Evolutionary conservation across 1,140 invertebrate genomes (phyloP).

Genomic region (Halictus rubicundus): DNA sequence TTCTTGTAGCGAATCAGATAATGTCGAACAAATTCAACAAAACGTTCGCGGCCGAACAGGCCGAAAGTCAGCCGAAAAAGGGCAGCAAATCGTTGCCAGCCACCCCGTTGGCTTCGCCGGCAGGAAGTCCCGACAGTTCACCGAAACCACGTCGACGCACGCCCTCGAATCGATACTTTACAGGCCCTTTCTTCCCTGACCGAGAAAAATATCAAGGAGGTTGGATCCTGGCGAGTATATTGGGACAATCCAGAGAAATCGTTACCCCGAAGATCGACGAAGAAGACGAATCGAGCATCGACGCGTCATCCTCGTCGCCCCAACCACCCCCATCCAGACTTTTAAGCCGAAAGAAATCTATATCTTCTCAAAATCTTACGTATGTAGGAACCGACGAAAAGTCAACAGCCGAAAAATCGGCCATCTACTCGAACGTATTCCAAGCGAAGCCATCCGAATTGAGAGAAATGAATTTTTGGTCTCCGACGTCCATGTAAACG

Average conservation of each 20-base stretch:
- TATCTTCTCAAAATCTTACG: constrained; percentile 79
- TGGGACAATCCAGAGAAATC: constrained; percentile 76
- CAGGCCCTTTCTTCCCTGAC: constrained; percentile 75
- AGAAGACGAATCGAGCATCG: constrained; percentile 67
- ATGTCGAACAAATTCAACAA: constrained; percentile 81
- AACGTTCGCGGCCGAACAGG: constrained; percentile 48
- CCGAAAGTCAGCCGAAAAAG: constrained; percentile 60
- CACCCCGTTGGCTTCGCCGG: constrained; percentile 84
- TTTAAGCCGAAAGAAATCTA: constrained; percentile 75
- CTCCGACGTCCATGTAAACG: constrained; percentile 88
- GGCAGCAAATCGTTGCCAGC: constrained; percentile 86
- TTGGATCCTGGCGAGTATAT: constrained; percentile 81
- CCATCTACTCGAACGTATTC: constrained; percentile 66
- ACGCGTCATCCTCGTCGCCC: constrained; percentile 15
- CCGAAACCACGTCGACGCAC: constrained; percentile 75
- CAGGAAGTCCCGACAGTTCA: constrained; percentile 82
- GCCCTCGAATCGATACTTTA: constrained; percentile 80
- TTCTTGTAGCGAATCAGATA: constrained; percentile 87
- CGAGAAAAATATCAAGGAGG: constrained; percentile 79
- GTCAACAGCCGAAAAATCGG: constrained; percentile 47
- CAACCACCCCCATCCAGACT: constrained; percentile 54
- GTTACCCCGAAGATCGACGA: constrained; percentile 72
- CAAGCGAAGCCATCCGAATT: constrained; percentile 87
- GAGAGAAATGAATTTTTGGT: constrained; percentile 92
- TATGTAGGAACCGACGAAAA: constrained; percentile 77